Conservation (phyloP, 2,888 invertebrate species). For the Leistus spinibarbis region DNA sequence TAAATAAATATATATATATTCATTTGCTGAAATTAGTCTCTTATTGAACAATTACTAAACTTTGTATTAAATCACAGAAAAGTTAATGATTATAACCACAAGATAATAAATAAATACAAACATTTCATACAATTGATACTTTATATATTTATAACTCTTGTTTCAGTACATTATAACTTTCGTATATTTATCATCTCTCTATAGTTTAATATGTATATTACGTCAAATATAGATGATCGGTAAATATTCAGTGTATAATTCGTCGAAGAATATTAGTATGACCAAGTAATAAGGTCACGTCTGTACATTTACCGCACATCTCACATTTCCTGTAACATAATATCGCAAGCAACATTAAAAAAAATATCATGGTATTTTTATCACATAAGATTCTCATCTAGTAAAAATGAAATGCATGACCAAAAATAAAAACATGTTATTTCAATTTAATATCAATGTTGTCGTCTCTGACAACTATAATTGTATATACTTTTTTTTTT, state of each 20-base stretch:
- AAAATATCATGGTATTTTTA: conserved; percentile 40
- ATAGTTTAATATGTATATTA: conserved; percentile 32
- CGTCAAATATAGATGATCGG: background rate
- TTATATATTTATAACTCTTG: conserved; percentile 33
- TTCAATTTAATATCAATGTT: conserved; percentile 14
- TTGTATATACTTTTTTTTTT: background rate
- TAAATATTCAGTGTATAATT: background rate
- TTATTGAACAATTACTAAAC: background rate
- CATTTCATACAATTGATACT: conserved; percentile 23
- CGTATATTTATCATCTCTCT: conserved; percentile 30
- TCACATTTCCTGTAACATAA: background rate
- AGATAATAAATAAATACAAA: background rate
- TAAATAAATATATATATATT: background rate
- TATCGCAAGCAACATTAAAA: conserved; percentile 40
- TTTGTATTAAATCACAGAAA: background rate
- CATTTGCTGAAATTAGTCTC: background rate
- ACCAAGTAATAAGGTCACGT: background rate
- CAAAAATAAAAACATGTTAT: conserved; percentile 18
- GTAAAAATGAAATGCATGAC: conserved; percentile 30
- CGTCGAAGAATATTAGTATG: too few relatives aligned
- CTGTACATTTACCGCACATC: background rate
- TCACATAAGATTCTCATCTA: conserved; percentile 38
- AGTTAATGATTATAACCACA: background rate
- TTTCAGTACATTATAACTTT: conserved; percentile 32
- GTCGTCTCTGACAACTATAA: conserved; percentile 23